Evolutionary conservation across 2,113 vertebrate genomes (phyloP), one percentile per base, ranked within the genome.

Genomic region (Cairina moschata): DNA sequence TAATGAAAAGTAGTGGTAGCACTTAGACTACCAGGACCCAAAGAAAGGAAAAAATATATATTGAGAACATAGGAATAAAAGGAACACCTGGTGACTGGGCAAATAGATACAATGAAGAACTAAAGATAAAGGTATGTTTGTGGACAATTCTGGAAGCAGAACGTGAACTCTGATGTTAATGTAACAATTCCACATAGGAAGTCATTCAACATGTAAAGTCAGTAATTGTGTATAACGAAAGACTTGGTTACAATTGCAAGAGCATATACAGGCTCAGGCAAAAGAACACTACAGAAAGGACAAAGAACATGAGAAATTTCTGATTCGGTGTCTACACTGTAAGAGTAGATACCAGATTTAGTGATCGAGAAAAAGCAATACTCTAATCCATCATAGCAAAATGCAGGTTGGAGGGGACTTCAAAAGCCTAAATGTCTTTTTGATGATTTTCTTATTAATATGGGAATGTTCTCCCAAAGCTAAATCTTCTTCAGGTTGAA

Each of bases 321-420:
- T 73, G 29, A 2, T 23, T 8, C 8, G 26, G 20, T 28, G 13
- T 46, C 13, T 71, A 28, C 0, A 0, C 6, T 26, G 11, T 29
- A 80, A 65, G 21, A 76, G 9, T 14, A 63, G 5, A 63, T 42
- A 38, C 4, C 31, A 67, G 20, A 48, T 48, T 48, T 48, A 22
- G 4, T 68, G 13, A 65, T 9, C 17, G n/a, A 55, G 36, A 28
- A 83, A 77, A 89, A 68, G 7, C 6, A 46, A 58, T 28, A 55
- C 12, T 63, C 10, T 23, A 34, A 8, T 63, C 31, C 7, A 44
- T 42, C 10, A 16, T 29, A 81, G 48, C 25, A 63, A 86, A 86
- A 75, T 36, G 34, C 20, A 60, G 17, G 8, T 60, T 68, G 16
- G 4, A 81, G 22, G 11, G 11, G 26, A 42, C 7, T 2, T 69